phyloP scores from a whole-genome alignment of 64 coral and sea anemone species.

The Astreopora myriophthalma region DNA sequence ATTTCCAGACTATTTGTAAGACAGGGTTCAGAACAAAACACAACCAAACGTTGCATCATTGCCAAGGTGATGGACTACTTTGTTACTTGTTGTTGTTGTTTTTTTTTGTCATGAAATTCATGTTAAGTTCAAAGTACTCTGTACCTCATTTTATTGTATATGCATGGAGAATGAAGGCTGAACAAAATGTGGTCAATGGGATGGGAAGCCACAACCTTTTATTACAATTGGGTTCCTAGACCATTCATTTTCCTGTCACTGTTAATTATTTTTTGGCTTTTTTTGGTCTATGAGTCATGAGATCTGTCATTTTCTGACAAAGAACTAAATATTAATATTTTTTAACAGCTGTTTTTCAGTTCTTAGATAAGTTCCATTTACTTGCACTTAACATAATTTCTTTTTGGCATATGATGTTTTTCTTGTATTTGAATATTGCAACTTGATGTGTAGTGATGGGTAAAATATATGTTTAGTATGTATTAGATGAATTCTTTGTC shows the following conservation, averaged over 20 bases:
- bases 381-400: no score
- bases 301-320: neutral
- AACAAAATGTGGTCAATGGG: neutral
- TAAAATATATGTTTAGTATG: conserved; percentile 1
- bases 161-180: neutral
- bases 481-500: neutral
- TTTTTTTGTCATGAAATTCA: neutral
- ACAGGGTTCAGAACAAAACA: no score
- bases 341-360: neutral
- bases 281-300: neutral
- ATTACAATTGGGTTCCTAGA: neutral
- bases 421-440: neutral
- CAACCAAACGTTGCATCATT: no score
- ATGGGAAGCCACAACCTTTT: neutral
- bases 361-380: neutral
- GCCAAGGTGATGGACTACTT: no score
- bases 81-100: neutral
- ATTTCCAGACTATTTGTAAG: no score
- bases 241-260: neutral
- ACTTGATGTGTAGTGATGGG: neutral
- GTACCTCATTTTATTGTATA: no score
- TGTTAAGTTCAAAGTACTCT: neutral
- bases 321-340: neutral
- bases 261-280: neutral
- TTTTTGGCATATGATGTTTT: neutral